These are phyloP conservation scores for Abrostola triplasia DNA, from an alignment of 2,888 invertebrate species.

Conservation along the genomic window DNA sequence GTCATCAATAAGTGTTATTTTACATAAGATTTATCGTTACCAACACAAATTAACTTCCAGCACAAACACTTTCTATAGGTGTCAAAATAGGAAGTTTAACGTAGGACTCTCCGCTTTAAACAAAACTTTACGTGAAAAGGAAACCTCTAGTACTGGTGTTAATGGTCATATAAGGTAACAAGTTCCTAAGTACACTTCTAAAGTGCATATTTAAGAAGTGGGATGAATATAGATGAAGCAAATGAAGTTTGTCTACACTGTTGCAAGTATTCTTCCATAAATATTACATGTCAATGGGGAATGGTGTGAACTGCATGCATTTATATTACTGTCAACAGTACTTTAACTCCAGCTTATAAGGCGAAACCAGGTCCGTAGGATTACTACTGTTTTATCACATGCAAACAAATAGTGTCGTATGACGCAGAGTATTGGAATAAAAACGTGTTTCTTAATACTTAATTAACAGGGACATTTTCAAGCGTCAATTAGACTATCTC, in stretches of 20 bases:
- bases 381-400: slow-evolving; percentile 26
- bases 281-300: slow-evolving; percentile 24
- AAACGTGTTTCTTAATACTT: slow-evolving; percentile 51
- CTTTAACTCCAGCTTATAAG: slow-evolving; percentile 26
- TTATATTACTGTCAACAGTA: slow-evolving; percentile 38
- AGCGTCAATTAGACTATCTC: slow-evolving; percentile 53
- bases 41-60: too few species aligned
- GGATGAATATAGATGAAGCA: slow-evolving; percentile 44
- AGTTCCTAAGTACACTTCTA: slow-evolving; percentile 29
- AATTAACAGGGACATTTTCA: slow-evolving; percentile 44
- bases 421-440: slow-evolving; percentile 32
- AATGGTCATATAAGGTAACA: slow-evolving; percentile 9
- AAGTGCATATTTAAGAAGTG: slow-evolving; percentile 36
- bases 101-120: too few species aligned
- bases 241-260: slow-evolving; percentile 24
- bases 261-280: slow-evolving; percentile 38
- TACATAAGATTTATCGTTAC: too few species aligned
- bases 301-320: slow-evolving; percentile 39
- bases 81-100: too few species aligned
- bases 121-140: neutral
- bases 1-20: too few species aligned
- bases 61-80: too few species aligned
- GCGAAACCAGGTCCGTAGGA: slow-evolving; percentile 12
- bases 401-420: slow-evolving; percentile 22
- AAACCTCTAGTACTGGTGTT: neutral